Conservation (phyloP, 2,888 invertebrate genomes). For the Drosophila macrothrix region DNA sequence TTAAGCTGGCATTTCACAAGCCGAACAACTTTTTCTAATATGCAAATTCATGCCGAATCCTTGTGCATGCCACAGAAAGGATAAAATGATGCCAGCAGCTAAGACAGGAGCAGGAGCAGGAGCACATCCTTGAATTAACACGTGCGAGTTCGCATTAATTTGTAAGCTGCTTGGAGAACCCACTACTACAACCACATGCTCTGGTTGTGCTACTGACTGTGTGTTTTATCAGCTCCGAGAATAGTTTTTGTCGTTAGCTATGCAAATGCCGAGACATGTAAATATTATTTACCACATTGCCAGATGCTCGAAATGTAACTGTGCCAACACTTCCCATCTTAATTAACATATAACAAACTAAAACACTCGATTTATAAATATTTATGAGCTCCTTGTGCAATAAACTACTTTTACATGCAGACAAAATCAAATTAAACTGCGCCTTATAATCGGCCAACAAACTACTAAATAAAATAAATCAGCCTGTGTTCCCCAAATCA, state of each 20-base stretch:
- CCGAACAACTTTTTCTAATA: constrained; percentile 77
- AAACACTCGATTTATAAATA: constrained; percentile 70
- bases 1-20: constrained; percentile 80
- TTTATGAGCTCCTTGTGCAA: constrained; percentile 55
- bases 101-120: constrained; percentile 24
- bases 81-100: constrained; percentile 47
- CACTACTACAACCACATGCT: constrained; percentile 10
- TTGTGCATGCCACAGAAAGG: constrained; percentile 42
- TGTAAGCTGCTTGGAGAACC: constrained; percentile 64
- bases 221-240: constrained; percentile 27
- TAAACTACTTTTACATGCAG: constrained; percentile 29
- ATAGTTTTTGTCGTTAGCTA: constrained; percentile 78
- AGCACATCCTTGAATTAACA: constrained; percentile 78
- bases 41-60: constrained; percentile 76
- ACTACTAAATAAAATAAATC: background rate
- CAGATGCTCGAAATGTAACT: constrained; percentile 76
- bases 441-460: background rate
- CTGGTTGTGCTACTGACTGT: constrained; percentile 2
- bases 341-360: constrained; percentile 78
- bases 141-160: constrained; percentile 78
- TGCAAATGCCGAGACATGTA: constrained; percentile 73
- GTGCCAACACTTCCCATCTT: constrained; percentile 57
- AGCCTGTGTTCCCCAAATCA: background rate
- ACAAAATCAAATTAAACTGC: constrained; percentile 7
- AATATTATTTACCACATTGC: constrained; percentile 77